Conservation (phyloP, 2,113 vertebrate genomes). For the Tautogolabrus adspersus region DNA sequence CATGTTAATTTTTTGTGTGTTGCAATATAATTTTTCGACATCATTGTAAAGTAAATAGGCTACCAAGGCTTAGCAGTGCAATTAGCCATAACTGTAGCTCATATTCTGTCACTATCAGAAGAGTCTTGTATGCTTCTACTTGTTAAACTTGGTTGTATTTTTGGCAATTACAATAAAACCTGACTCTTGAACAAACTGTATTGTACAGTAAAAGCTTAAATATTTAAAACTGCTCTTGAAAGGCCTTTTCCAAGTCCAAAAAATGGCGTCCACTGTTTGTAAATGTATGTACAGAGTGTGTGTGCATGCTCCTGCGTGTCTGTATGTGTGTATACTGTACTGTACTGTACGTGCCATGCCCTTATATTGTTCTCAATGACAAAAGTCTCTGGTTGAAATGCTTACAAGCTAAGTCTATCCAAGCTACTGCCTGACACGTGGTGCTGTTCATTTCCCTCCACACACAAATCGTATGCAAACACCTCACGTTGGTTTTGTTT, state of each 20-base stretch:
- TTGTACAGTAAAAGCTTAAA: constrained; percentile 14
- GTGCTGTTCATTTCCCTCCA: constrained; percentile 36
- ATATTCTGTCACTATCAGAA: neutral
- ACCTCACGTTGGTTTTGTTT: constrained; percentile 26
- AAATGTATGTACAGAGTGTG: constrained; percentile 41
- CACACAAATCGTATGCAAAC: constrained; percentile 77
- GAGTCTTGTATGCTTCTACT: neutral
- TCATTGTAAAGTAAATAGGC: neutral
- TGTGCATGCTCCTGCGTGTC: constrained; percentile 14
- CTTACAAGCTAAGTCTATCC: neutral
- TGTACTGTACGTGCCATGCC: constrained; percentile 39
- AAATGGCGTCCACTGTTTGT: constrained; percentile 33
- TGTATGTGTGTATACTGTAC: constrained; percentile 21
- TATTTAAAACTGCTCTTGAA: neutral
- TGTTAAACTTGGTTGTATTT: constrained; percentile 7
- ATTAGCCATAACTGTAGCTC: constrained; percentile 14
- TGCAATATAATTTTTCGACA: neutral
- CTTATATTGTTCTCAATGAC: constrained; percentile 35
- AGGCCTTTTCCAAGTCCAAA: constrained; percentile 13
- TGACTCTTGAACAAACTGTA: neutral
- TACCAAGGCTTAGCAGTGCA: constrained; percentile 13
- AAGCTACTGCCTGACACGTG: constrained; percentile 27
- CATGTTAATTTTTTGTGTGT: neutral
- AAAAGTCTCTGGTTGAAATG: constrained; percentile 18
- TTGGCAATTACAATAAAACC: neutral